Evolutionary conservation across 2,888 invertebrate genomes (phyloP), one percentile per base, ranked within the genome.

Genomic region (Philopedon plagiatum): DNA sequence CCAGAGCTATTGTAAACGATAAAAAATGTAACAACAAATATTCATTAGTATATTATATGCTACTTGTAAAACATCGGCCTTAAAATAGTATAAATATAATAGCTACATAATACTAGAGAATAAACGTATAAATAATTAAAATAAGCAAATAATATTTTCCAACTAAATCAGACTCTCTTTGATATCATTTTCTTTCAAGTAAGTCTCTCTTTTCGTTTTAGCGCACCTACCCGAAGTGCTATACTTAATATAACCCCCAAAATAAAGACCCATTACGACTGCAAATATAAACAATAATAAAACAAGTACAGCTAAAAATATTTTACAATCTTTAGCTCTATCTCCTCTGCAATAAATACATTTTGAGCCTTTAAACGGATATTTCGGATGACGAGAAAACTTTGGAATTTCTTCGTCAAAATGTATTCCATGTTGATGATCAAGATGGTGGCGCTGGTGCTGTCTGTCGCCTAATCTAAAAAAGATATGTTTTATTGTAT

Each of bases 391-490:
- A 15, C 29, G 18, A 29, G 9, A 29, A 15, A 54, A 29, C 18
- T 29, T 54, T 54, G 51, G 51, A 18, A 54, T 54, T 29, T 54
- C 51, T 29, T 54, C 51, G 5, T 54, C 51, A 29, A 54, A 54
- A 9, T 54, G 29, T 0, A 9, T 15, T 29, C 18, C 15, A 8
- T 29, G 29, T 4, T 54, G 29, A 9, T 26, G 8, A 15, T 51
- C 51, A n/a, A 51, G 13, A 23, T 49, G 9, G n/a, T 49, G 23
- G 9, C 49, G 11, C 5, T 13, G 2, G 11, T 23, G 4, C n/a
- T 49, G 49, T 49, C 49, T 23, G 1, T 26, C 49, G 9, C 51
- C 29, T 15, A 15, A 54, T 18, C 51, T 54, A 29, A 29, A 29
- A 51, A 23, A 46, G n/a, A 4, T n/a, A 15, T 1, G 9, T n/a